A percentile compares a stretch with the other conserved stretches of the same genome.
Evolutionary conservation across 2,888 invertebrate genomes (phyloP).

Genomic region (Scelioninae gen. 2): DNA sequence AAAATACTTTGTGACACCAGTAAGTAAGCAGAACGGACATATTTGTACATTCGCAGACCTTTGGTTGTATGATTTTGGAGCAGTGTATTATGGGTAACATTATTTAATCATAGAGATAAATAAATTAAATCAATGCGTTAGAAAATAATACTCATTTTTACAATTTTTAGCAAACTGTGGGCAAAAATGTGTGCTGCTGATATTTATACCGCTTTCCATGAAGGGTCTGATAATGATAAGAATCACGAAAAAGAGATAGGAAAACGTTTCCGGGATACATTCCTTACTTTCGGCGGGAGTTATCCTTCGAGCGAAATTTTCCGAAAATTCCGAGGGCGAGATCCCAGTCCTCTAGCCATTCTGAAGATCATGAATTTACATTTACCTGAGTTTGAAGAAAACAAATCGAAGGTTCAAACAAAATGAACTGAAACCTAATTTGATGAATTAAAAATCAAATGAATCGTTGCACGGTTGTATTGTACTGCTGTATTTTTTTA

Average conservation of each 20-base stretch:
- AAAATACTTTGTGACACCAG: constrained; percentile 85
- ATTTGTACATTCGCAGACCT: no score
- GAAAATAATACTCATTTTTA: no score
- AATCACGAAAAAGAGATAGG: constrained; percentile 80
- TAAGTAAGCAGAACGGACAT: constrained; percentile 77
- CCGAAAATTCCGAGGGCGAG: constrained; percentile 92
- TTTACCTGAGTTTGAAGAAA: constrained; percentile 1
- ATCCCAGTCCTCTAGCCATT: constrained; percentile 90
- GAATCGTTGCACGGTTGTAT: constrained; percentile 19
- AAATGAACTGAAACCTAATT: constrained; percentile 13
- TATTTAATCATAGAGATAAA: no score
- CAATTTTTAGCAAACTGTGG: constrained; percentile 87
- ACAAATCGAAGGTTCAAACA: constrained; percentile 2
- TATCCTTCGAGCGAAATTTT: constrained; percentile 90
- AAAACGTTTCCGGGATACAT: constrained; percentile 87
- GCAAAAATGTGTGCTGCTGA: constrained; percentile 94
- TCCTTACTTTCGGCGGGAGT: constrained; percentile 88
- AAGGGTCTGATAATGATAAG: constrained; percentile 76
- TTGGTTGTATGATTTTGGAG: no score
- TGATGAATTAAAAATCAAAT: constrained; percentile 20
- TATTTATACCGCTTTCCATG: constrained; percentile 89
- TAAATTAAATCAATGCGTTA: no score
- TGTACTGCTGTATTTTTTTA: constrained; percentile 31
- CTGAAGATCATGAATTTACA: constrained; percentile 79
- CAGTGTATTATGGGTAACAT: no score